Evolutionary conservation across 2,888 invertebrate genomes (phyloP), one percentile per base, ranked within the genome.

Genomic region (Lamproptera curius): DNA sequence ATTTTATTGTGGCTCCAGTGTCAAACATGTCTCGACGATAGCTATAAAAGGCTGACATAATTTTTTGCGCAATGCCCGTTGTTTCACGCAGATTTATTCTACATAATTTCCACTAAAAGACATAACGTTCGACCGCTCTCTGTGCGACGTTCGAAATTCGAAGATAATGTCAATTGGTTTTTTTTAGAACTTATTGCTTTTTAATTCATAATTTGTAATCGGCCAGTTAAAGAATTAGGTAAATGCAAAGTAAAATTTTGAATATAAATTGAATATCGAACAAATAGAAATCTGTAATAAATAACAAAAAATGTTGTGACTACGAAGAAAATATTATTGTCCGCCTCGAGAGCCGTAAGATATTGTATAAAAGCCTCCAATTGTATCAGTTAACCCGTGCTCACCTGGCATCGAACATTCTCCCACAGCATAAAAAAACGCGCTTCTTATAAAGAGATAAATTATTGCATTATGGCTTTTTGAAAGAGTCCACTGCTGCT

Each of bases 401-500:
- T 83, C 85, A 85, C 81, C 86, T 83, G 84, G 84, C 67, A 61
- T 62, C 64, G 57, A 65, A 46, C 37, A 66, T 73, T 74, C 79
- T 82, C 85, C 75, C 83, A 83, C 80, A 75, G 76, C 76, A 20
- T 20, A 73, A 81, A 85, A 80, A 65, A 85, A 81, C 78, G 28
- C 9, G 31, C 31, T 74, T 78, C 71, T 84, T 87, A 87, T 87
- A 85, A 85, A 87, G 86, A 87, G 73, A 87, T 87, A 87, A 87
- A 87, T 87, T 87, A 87, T 87, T 84, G 71, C 81, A 69, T 87
- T 86, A 87, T 87, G 72, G 86, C 74, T 84, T 86, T 87, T 87
- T 87, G 87, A 87, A 86, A 86, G 87, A 87, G 86, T 86, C 85
- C 87, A 87, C 76, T 86, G 79, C 85, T 85, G 87, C 79, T 87